These are phyloP conservation scores for Arothron firmamentum DNA, from an alignment of 2,113 vertebrate genomes.

Conservation along the genomic window DNA sequence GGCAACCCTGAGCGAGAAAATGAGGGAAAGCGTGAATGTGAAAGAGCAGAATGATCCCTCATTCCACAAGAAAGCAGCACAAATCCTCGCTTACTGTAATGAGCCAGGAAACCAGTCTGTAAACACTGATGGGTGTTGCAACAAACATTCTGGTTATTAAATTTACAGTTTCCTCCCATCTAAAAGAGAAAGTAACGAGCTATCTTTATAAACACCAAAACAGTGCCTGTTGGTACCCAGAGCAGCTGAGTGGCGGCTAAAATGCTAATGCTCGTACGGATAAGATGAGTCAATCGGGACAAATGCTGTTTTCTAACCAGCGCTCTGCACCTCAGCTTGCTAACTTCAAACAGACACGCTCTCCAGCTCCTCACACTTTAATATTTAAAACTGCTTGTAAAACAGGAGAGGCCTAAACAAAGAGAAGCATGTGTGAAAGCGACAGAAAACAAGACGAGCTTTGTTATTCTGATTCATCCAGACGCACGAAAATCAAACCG, in stretches of 20 bases:
- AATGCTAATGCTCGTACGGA: no score
- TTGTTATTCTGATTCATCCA: background rate
- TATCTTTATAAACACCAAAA: no score
- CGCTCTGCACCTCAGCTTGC: background rate
- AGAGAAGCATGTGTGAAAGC: background rate
- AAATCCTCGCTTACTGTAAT: background rate
- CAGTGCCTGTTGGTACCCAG: no score
- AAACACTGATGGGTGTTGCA: background rate
- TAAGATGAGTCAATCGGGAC: no score
- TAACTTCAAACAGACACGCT: background rate
- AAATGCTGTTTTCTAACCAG: background rate
- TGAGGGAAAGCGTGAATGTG: background rate
- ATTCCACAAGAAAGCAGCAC: background rate
- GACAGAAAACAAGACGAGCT: background rate
- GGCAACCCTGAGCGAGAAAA: background rate
- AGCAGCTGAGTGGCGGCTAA: no score
- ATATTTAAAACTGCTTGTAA: conserved; percentile 12
- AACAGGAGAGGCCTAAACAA: background rate
- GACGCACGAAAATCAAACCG: conserved; percentile 15
- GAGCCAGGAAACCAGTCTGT: background rate
- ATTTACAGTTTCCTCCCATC: background rate
- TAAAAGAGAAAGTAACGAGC: background rate
- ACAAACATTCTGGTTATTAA: background rate
- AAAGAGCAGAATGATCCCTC: background rate
- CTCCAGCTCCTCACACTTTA: background rate